Percentiles rank a stretch among this genome's conserved stretches.
Conservation (phyloP, 2,113 vertebrate species). For the Anarhynchus alexandrinus region DNA sequence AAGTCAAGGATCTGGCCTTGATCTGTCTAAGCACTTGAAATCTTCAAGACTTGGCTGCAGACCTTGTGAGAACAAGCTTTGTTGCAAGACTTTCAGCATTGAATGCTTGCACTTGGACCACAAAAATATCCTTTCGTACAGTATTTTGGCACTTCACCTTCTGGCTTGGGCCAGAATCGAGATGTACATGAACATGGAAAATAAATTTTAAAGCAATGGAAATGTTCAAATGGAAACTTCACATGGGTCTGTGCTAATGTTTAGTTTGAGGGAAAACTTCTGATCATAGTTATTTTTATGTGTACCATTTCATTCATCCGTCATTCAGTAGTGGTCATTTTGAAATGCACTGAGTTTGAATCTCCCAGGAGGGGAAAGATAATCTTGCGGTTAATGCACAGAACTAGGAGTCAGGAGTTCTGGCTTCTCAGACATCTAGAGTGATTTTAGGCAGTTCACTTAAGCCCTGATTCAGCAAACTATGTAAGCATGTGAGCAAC, state of each 20-base stretch:
- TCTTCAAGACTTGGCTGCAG: constrained; percentile 35
- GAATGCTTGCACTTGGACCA: constrained; percentile 36
- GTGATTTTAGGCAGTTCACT: constrained; percentile 29
- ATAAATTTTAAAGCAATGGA: constrained; percentile 57
- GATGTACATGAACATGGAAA: constrained; percentile 61
- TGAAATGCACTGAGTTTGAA: constrained; percentile 4
- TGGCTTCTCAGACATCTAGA: constrained; percentile 25
- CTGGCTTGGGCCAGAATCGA: constrained; percentile 6
- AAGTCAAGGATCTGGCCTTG: constrained; percentile 21
- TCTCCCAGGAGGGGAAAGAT: constrained; percentile 35
- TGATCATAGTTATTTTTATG: constrained; percentile 57
- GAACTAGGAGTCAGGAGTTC: constrained; percentile 35
- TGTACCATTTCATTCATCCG: constrained; percentile 41
- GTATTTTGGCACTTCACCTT: constrained; percentile 46
- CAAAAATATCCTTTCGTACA: constrained; percentile 35
- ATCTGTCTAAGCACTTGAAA: constrained; percentile 28
- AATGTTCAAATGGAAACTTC: constrained; percentile 54
- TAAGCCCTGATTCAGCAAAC: constrained; percentile 52
- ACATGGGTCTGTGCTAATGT: constrained; percentile 28
- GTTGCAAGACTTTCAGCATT: constrained; percentile 38
- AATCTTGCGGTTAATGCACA: constrained; percentile 38
- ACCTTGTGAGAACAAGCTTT: constrained; percentile 43
- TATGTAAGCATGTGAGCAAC: constrained; percentile 27
- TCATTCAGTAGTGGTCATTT: constrained; percentile 39
- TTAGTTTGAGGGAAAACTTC: constrained; percentile 49